A percentile compares a stretch with the other conserved stretches of the same genome.
Evolutionary conservation across 2,888 invertebrate genomes (phyloP).

Genomic region (Epirrhoe tristata): DNA sequence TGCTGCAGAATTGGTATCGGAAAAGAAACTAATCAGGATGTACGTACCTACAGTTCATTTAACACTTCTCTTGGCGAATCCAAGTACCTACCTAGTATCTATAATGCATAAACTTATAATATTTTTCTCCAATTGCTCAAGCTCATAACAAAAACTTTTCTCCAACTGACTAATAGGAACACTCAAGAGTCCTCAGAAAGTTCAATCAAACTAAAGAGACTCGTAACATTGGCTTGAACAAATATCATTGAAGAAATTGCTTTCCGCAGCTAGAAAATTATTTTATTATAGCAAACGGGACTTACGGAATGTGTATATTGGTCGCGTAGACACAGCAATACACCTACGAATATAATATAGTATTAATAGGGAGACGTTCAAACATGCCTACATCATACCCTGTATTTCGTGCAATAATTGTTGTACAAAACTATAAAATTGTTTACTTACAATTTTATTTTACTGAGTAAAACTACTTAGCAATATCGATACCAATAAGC

Average conservation of each 20-base stretch:
- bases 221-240: constrained; percentile 33
- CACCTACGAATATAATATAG: neutral
- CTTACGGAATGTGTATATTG: constrained; percentile 45
- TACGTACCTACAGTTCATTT: neutral
- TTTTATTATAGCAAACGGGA: constrained; percentile 44
- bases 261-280: constrained; percentile 44
- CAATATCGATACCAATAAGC: too few species aligned
- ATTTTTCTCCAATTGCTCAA: neutral
- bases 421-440: neutral
- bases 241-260: constrained; percentile 45
- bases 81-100: neutral
- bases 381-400: constrained; percentile 3
- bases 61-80: neutral
- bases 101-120: constrained; percentile 10
- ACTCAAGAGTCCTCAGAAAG: constrained; percentile 28
- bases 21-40: too few species aligned
- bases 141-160: constrained; percentile 23
- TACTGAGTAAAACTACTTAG: too few species aligned
- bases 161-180: constrained; percentile 21
- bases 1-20: neutral
- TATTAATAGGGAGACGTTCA: constrained; percentile 21
- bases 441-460: too few species aligned
- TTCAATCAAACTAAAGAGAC: constrained; percentile 39
- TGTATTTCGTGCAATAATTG: neutral
- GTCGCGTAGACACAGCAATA: constrained; percentile 31